Percentiles rank a stretch among this genome's conserved stretches.
These are phyloP conservation scores for Caenorhabditis tropicalis DNA, from an alignment of 1,140 invertebrate species.

Conservation along the genomic window DNA sequence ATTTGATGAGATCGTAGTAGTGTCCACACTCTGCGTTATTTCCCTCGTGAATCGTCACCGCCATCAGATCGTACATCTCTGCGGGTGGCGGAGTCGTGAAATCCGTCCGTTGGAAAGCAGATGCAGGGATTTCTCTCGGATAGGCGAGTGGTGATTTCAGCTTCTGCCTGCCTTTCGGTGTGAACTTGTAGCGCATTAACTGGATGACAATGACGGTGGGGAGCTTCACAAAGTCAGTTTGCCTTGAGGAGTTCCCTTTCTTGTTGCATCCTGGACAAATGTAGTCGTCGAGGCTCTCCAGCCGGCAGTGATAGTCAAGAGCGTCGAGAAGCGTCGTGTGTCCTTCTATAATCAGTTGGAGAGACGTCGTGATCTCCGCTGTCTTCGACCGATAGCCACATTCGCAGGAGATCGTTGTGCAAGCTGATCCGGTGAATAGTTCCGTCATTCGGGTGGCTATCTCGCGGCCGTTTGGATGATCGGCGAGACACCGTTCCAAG, in stretches of 20 bases:
- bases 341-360: slow-evolving; percentile 63
- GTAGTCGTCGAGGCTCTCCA: slow-evolving; percentile 61
- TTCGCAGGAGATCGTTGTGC: neutral
- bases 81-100: neutral
- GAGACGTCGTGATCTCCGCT: slow-evolving; percentile 60
- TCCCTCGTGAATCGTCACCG: slow-evolving; percentile 71
- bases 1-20: slow-evolving; percentile 69
- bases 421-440: neutral
- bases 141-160: slow-evolving; percentile 61
- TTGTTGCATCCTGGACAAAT: slow-evolving; percentile 58
- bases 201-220: slow-evolving; percentile 65
- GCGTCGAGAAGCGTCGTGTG: slow-evolving; percentile 59
- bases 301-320: slow-evolving; percentile 59
- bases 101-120: neutral
- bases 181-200: slow-evolving; percentile 65
- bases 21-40: slow-evolving; percentile 65
- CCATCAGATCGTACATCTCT: slow-evolving; percentile 63
- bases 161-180: slow-evolving; percentile 61
- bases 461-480: slow-evolving; percentile 64
- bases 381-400: slow-evolving; percentile 57
- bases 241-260: slow-evolving; percentile 48
- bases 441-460: slow-evolving; percentile 41
- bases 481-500: slow-evolving; percentile 60
- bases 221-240: slow-evolving; percentile 52
- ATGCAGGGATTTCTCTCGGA: slow-evolving; percentile 54